Base-by-base conservation (phyloP, 2,113 vertebrate genomes). In the Perccottus glenii region DNA sequence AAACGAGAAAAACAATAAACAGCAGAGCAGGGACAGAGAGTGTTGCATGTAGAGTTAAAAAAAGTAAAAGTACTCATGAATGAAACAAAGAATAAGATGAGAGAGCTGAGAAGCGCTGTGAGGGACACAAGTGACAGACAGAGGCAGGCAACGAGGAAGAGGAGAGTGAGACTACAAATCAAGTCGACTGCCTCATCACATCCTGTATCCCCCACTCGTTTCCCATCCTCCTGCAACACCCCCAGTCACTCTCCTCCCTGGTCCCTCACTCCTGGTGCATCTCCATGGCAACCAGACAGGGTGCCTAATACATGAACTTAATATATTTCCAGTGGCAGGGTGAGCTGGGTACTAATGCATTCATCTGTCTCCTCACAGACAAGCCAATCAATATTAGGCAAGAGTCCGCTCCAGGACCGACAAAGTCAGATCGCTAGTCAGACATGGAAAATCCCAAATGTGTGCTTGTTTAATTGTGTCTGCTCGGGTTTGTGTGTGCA, bases 231-330 rank as follows among this genome's bases (percentile, higher is more conserved):
- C 64, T 64, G 32, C 40, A 32, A 33, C 46, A 70, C 60, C 78
- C 82, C 47, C 43, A 64, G 11, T 36, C 64, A 62, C 60, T 57
- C 64, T 51, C 70, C 72, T 75, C 75, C 72, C 19, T 52, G 62
- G 80, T 84, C 81, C 83, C 82, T 78, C 79, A 70, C 83, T 86
- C 81, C 85, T 66, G 35, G 81, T 85, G 86, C 71, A 90, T 93
- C 80, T 67, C 91, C 90, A 92, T 93, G 89, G 92, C 84, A 93
- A 93, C 93, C 87, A 93, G 93, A 94, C 92, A 90, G 91, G 91
- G 90, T 90, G 90, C 88, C 92, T 92, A 92, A 92, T 91, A 92
- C 84, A 88, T 78, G 84, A 93, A 92, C 90, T 92, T 92, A 93
- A 93, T 93, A 93, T 93, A 90, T 93, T 92, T 93, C 87, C 90